phyloP scores from a whole-genome alignment of 2,797 vertebrate genomes.

The Parauchenoglanis ngamensis region DNA sequence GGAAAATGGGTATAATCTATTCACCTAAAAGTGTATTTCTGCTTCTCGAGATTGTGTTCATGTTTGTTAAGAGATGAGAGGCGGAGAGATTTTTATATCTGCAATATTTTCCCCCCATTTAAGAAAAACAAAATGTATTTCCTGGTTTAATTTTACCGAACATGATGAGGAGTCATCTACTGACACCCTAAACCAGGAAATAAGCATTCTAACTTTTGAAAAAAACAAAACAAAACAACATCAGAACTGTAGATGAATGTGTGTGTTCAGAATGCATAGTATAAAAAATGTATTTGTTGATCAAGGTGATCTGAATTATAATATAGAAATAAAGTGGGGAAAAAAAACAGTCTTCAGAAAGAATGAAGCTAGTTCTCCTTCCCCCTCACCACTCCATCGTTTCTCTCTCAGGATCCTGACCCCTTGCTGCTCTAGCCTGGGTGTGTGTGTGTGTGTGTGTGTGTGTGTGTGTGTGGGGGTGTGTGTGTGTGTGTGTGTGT shows the following conservation, averaged over 20 bases:
- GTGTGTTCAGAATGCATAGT: background rate
- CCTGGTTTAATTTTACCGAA: background rate
- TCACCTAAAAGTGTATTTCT: background rate
- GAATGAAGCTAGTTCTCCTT: background rate
- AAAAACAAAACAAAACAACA: background rate
- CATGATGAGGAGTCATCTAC: background rate
- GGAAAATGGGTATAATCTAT: background rate
- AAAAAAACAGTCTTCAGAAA: background rate
- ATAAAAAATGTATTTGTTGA: background rate
- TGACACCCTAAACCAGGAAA: background rate
- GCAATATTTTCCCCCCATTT: background rate
- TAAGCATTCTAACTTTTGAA: background rate
- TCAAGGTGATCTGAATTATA: background rate
- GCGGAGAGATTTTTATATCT: background rate
- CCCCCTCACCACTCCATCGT: background rate
- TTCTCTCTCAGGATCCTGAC: background rate
- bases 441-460: background rate
- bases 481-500: conserved; percentile 12
- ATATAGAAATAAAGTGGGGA: background rate
- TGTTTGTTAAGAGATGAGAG: background rate
- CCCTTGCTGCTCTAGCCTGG: background rate
- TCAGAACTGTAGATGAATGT: background rate
- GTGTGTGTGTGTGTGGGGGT: conserved; percentile 18
- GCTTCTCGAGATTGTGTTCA: background rate
- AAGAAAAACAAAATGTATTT: background rate